A percentile compares a stretch with the other conserved stretches of the same genome.
Conservation (phyloP, 2,797 vertebrate species). For the Anableps anableps region DNA sequence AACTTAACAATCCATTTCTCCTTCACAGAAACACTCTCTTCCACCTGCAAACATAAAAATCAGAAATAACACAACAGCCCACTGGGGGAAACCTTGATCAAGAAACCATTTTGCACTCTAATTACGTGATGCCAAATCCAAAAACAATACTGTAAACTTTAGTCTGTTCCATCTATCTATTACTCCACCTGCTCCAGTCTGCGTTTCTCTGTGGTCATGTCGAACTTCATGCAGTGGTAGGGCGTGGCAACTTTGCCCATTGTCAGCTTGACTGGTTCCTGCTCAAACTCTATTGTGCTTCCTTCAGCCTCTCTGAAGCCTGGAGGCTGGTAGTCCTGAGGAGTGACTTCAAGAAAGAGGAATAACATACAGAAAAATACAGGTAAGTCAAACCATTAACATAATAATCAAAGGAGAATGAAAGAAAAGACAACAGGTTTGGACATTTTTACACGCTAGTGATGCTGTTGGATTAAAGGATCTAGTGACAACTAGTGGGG, state of each 20-base stretch:
- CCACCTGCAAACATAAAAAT: slow-evolving; percentile 68
- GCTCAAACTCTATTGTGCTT: slow-evolving; percentile 84
- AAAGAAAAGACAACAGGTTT: neutral
- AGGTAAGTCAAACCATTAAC: neutral
- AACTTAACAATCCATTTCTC: slow-evolving; percentile 71
- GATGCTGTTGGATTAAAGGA: neutral
- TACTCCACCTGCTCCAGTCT: slow-evolving; percentile 84
- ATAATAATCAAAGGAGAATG: neutral
- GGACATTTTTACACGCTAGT: neutral
- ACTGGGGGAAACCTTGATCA: neutral
- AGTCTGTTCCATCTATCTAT: neutral
- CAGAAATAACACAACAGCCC: slow-evolving; percentile 2
- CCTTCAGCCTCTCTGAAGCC: slow-evolving; percentile 89
- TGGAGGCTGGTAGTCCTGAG: slow-evolving; percentile 91
- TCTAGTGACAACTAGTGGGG: neutral
- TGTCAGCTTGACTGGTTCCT: slow-evolving; percentile 86
- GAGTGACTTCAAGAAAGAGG: slow-evolving; percentile 84
- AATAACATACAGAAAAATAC: neutral
- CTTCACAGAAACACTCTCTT: slow-evolving; percentile 47
- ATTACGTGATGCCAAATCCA: neutral
- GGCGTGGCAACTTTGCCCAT: slow-evolving; percentile 92
- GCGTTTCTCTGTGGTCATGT: slow-evolving; percentile 89
- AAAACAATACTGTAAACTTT: neutral
- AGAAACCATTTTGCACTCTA: neutral
- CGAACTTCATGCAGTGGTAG: slow-evolving; percentile 89